Percentiles rank a stretch among this genome's conserved stretches.
Evolutionary conservation across 1,140 invertebrate species (phyloP).

Genomic region (Heliconius eleuchia): DNA sequence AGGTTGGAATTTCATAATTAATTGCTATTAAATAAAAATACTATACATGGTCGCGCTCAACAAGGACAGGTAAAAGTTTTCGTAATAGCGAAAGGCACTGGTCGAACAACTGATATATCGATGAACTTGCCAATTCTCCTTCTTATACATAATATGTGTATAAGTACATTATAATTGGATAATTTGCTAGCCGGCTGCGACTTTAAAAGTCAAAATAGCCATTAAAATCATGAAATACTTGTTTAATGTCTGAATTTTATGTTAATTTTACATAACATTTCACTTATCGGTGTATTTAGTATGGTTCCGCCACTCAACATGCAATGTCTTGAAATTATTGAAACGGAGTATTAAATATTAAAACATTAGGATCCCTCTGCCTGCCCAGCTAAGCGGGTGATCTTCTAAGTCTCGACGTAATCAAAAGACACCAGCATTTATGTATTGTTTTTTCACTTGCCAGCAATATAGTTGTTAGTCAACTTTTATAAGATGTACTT

Average conservation of each 20-base stretch:
- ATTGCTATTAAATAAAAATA: background rate
- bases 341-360: too few species aligned
- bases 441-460: too few species aligned
- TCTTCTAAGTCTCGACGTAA: too few species aligned
- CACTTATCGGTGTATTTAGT: too few species aligned
- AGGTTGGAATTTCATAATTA: constrained; percentile 3
- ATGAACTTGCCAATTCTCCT: constrained; percentile 7
- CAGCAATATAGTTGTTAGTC: too few species aligned
- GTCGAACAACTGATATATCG: constrained; percentile 11
- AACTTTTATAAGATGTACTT: too few species aligned
- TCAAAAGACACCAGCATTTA: too few species aligned
- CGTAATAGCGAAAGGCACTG: constrained; percentile 4
- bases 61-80: constrained; percentile 13
- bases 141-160: background rate
- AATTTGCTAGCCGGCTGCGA: background rate
- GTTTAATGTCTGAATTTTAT: background rate
- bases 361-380: too few species aligned
- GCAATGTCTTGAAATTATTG: too few species aligned
- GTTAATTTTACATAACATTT: too few species aligned
- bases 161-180: constrained; percentile 10
- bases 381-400: too few species aligned
- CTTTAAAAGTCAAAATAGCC: background rate
- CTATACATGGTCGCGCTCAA: background rate
- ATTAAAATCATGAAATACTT: background rate
- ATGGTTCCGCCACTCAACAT: too few species aligned